Evolutionary conservation across 2,797 vertebrate species (phyloP).

Genomic region (Tragopan temminckii): DNA sequence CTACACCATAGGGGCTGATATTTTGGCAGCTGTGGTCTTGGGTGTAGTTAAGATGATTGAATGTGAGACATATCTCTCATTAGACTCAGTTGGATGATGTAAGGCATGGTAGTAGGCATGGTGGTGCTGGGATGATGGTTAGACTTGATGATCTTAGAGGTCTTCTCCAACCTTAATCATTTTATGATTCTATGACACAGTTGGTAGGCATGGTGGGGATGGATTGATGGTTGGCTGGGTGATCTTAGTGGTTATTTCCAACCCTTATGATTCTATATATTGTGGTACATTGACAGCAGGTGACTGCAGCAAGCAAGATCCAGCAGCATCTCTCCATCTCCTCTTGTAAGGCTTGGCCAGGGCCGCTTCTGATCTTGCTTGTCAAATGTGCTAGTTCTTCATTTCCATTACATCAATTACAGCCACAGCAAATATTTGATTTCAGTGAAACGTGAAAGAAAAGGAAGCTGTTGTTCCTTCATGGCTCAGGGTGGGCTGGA

Average conservation of each 20-base stretch:
- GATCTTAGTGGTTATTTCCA: too few relatives aligned
- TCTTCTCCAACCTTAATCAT: too few relatives aligned
- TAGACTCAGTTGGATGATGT: not conserved
- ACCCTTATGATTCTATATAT: too few relatives aligned
- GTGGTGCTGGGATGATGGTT: too few relatives aligned
- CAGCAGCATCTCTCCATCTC: not conserved
- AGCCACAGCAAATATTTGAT: constrained; percentile 45
- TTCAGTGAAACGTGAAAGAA: constrained; percentile 25
- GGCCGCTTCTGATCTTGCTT: not conserved
- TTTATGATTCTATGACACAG: too few relatives aligned
- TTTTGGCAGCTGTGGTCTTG: not conserved
- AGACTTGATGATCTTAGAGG: too few relatives aligned
- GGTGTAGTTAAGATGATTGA: not conserved
- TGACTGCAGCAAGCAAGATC: not conserved
- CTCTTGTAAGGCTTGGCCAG: not conserved
- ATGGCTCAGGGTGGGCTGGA: not conserved
- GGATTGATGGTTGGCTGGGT: too few relatives aligned
- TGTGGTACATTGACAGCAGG: not conserved
- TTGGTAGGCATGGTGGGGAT: too few relatives aligned
- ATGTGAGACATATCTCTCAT: not conserved
- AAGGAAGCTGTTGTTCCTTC: constrained; percentile 15
- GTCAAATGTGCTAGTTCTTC: not conserved
- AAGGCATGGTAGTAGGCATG: too few relatives aligned
- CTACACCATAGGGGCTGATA: not conserved
- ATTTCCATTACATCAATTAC: not conserved